Evolutionary conservation across 2,888 invertebrate genomes (phyloP).

Genomic region (Drosophila cognata): DNA sequence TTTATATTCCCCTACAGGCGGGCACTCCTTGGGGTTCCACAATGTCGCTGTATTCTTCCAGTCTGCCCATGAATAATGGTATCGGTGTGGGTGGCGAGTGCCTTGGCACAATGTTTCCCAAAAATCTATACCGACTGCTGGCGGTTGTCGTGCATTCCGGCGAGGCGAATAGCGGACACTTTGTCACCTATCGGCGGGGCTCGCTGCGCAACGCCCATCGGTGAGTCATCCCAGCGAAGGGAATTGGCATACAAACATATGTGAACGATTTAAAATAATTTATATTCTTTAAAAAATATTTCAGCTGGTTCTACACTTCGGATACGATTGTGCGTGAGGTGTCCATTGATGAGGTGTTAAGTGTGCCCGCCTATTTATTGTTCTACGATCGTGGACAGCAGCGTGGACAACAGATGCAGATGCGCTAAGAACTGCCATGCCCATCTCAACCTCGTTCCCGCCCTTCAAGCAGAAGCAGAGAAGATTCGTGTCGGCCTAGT

Average conservation of each 20-base stretch:
- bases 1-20: constrained; percentile 67
- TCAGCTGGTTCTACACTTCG: constrained; percentile 94
- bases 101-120: constrained; percentile 85
- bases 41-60: constrained; percentile 84
- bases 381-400: constrained; percentile 91
- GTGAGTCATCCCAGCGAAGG: constrained; percentile 55
- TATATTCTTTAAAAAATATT: not conserved
- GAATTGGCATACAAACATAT: not conserved
- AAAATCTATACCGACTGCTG: constrained; percentile 90
- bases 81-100: constrained; percentile 71
- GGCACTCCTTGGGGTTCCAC: constrained; percentile 85
- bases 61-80: constrained; percentile 82
- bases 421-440: constrained; percentile 18
- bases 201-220: constrained; percentile 84
- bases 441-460: not conserved
- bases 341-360: constrained; percentile 91
- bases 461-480: not conserved
- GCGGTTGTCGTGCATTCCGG: constrained; percentile 97
- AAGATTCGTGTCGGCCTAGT: constrained; percentile 49
- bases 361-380: constrained; percentile 95
- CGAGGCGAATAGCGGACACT: constrained; percentile 96
- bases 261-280: not conserved
- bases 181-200: constrained; percentile 95
- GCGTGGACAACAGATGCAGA: constrained; percentile 54
- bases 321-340: constrained; percentile 94